Evolutionary conservation across 2,797 vertebrate species (phyloP).

Genomic region (Sebastes cheni): DNA sequence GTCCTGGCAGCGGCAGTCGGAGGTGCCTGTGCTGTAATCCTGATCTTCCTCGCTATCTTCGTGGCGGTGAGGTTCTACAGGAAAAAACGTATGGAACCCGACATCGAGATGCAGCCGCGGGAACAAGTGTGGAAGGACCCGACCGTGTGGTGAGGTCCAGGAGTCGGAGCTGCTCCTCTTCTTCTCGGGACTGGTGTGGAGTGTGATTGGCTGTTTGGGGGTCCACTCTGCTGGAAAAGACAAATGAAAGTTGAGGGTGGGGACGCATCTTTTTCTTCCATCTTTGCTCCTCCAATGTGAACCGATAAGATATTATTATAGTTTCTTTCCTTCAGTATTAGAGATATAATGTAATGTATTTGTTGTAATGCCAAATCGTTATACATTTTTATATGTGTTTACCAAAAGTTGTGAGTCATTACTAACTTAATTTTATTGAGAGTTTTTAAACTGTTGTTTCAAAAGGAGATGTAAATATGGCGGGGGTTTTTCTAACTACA

Average conservation of each 20-base stretch:
- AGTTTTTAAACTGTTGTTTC: not conserved
- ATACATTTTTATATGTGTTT: slow-evolving; percentile 25
- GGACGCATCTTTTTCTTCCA: slow-evolving; percentile 31
- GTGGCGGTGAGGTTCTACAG: slow-evolving; percentile 75
- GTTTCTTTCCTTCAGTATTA: slow-evolving; percentile 41
- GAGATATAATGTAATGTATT: not conserved
- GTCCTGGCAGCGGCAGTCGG: slow-evolving; percentile 87
- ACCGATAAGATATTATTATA: slow-evolving; percentile 3
- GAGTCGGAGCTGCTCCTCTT: slow-evolving; percentile 32
- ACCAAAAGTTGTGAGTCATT: not conserved
- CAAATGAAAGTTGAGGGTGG: not conserved
- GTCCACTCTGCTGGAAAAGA: slow-evolving; percentile 49
- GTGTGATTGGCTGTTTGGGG: slow-evolving; percentile 38
- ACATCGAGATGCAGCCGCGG: slow-evolving; percentile 40
- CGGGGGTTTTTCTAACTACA: slow-evolving; percentile 13
- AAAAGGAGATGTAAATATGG: slow-evolving; percentile 48
- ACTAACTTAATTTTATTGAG: not conserved
- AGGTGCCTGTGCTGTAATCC: slow-evolving; percentile 80
- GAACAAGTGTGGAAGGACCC: slow-evolving; percentile 40
- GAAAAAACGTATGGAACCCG: slow-evolving; percentile 37
- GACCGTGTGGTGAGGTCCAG: slow-evolving; percentile 70
- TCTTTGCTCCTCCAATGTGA: slow-evolving; percentile 48
- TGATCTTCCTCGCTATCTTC: slow-evolving; percentile 80
- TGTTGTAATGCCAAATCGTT: slow-evolving; percentile 13
- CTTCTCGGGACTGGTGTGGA: slow-evolving; percentile 40